These are phyloP conservation scores for Hippoglossus stenolepis DNA, from an alignment of 2,113 vertebrate species.

Conservation along the genomic window DNA sequence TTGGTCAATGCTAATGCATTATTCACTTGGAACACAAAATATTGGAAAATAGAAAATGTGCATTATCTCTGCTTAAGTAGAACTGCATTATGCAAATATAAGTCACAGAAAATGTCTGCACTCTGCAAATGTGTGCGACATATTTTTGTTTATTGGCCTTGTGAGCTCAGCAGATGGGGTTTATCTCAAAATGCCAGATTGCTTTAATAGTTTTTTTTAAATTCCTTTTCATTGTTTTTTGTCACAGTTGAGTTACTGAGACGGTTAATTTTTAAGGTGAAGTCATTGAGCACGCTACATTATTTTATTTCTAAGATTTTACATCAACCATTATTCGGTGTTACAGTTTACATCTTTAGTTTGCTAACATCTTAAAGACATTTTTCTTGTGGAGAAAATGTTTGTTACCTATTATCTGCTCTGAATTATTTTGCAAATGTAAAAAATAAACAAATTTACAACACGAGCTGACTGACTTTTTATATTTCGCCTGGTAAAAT, in stretches of 20 bases:
- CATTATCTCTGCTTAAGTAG: no score
- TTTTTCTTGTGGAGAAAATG: neutral
- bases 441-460: neutral
- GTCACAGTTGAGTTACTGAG: neutral
- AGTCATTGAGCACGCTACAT: neutral
- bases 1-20: neutral
- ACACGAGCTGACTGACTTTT: no score
- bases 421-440: neutral
- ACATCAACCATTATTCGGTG: neutral
- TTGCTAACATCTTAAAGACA: neutral
- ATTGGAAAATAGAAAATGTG: neutral
- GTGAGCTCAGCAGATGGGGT: neutral
- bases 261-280: neutral
- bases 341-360: neutral
- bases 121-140: neutral
- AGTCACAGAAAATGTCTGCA: neutral
- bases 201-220: neutral
- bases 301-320: neutral
- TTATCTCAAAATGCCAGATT: neutral
- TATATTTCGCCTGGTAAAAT: no score
- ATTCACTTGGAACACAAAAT: neutral
- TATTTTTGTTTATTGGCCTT: neutral
- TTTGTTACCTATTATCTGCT: neutral
- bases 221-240: neutral
- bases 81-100: neutral